Conservation (phyloP, 1,140 invertebrate genomes). For the Formica exsecta region DNA sequence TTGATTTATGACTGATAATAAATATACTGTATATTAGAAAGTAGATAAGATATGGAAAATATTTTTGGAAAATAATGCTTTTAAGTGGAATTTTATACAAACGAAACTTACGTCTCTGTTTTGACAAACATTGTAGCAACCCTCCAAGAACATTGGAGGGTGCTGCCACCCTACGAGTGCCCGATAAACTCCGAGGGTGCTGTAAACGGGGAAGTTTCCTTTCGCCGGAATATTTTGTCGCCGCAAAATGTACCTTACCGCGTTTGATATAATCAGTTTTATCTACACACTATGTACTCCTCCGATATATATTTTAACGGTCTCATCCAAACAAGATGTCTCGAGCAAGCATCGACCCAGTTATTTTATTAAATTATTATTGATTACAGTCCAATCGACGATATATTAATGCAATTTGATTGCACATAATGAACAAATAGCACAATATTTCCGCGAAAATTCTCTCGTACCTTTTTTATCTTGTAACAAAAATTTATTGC, state of each 20-base stretch:
- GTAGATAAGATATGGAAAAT: not conserved
- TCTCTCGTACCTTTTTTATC: not conserved
- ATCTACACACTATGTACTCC: slow-evolving; percentile 58
- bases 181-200: slow-evolving; percentile 74
- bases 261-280: slow-evolving; percentile 47
- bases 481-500: slow-evolving; percentile 54
- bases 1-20: not conserved
- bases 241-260: slow-evolving; percentile 60
- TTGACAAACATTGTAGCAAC: slow-evolving; percentile 51
- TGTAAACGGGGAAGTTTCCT: slow-evolving; percentile 57
- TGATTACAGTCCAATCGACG: not conserved
- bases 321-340: not conserved
- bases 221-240: slow-evolving; percentile 66
- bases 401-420: not conserved
- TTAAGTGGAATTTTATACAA: not conserved
- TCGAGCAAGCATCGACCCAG: not conserved
- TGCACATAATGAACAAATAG: not conserved
- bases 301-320: slow-evolving; percentile 57
- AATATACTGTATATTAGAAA: not conserved
- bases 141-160: slow-evolving; percentile 71
- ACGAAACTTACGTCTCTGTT: not conserved
- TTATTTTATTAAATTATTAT: slow-evolving; percentile 46
- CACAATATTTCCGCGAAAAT: not conserved
- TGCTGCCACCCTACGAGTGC: slow-evolving; percentile 83
- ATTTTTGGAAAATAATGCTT: slow-evolving; percentile 1